Evolutionary conservation across 2,888 invertebrate species (phyloP).

Genomic region (Hesperia comma): DNA sequence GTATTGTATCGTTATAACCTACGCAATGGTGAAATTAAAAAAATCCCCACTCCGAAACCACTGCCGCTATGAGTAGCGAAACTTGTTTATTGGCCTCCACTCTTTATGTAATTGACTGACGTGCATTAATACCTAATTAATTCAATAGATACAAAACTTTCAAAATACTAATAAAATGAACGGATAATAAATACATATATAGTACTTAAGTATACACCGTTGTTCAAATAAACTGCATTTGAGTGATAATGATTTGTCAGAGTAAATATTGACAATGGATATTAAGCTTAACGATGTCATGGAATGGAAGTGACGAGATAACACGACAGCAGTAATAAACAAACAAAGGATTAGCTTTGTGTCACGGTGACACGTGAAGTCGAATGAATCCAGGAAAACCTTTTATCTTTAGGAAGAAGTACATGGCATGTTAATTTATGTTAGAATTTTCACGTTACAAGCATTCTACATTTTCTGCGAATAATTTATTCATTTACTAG

Average conservation of each 20-base stretch:
- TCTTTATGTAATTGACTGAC: no score
- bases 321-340: constrained; percentile 10
- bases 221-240: no score
- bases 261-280: not conserved
- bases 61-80: no score
- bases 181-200: no score
- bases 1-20: not conserved
- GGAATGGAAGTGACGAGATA: constrained; percentile 13
- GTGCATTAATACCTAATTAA: no score
- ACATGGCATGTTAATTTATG: not conserved
- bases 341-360: constrained; percentile 12
- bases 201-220: no score
- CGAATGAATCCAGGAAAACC: not conserved
- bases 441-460: not conserved
- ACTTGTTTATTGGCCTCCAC: no score
- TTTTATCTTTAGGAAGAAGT: not conserved
- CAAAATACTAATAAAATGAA: no score
- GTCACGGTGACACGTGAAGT: not conserved
- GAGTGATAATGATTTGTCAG: not conserved
- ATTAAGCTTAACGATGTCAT: constrained; percentile 2
- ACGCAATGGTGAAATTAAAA: not conserved
- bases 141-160: no score
- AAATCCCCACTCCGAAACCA: no score
- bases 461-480: not conserved
- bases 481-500: constrained; percentile 5